Percentiles rank a stretch among this genome's conserved stretches.
Conservation (phyloP, 2,888 invertebrate genomes). For the Coelogynopora nodosa region DNA sequence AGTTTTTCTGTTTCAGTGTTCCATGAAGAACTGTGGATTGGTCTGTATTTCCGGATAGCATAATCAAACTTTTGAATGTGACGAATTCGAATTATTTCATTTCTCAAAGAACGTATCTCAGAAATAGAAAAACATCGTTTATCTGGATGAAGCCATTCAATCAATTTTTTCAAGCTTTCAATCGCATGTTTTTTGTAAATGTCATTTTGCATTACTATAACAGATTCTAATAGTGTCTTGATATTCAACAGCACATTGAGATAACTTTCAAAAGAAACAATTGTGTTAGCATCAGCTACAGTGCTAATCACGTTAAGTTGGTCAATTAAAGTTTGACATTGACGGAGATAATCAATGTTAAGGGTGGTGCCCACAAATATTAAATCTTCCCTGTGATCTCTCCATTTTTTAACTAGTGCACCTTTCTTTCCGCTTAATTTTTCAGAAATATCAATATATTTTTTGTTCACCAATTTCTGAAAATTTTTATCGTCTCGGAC, state of each 20-base stretch:
- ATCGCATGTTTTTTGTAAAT: neutral
- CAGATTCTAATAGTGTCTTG: neutral
- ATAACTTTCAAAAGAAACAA: neutral
- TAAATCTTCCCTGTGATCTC: too few relatives aligned
- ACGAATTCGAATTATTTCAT: too few relatives aligned
- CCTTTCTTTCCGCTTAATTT: too few relatives aligned
- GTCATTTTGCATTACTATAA: neutral
- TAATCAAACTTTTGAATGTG: too few relatives aligned
- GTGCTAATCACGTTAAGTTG: neutral
- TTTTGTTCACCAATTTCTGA: neutral
- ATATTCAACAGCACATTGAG: neutral
- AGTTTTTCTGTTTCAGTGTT: too few relatives aligned
- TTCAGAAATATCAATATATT: neutral
- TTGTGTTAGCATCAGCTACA: neutral
- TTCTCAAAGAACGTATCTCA: neutral
- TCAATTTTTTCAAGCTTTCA: neutral
- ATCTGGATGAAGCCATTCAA: conserved; percentile 32
- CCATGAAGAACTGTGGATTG: too few relatives aligned
- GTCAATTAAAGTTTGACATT: neutral
- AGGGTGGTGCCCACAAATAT: neutral
- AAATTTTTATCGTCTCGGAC: neutral
- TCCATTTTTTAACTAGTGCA: too few relatives aligned
- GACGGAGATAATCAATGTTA: neutral
- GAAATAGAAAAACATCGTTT: neutral
- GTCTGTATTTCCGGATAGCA: too few relatives aligned